phyloP scores from a whole-genome alignment of 2,797 vertebrate genomes.

The Ptychobarbus kaznakovi region DNA sequence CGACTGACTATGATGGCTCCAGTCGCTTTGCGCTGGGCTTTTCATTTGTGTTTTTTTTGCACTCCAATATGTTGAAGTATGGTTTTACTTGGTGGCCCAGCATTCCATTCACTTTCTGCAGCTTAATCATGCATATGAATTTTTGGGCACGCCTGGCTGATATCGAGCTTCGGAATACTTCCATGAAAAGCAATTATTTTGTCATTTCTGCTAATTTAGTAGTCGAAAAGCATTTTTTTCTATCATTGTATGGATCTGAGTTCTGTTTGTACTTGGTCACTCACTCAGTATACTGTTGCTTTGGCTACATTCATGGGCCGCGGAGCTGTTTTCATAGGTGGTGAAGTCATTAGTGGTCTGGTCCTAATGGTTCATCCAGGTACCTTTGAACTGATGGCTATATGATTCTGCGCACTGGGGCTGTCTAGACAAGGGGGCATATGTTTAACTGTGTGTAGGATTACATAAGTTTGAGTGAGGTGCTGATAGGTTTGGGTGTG shows the following conservation, averaged over 20 bases:
- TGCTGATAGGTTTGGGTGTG: conserved; percentile 38
- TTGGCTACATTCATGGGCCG: conserved; percentile 41
- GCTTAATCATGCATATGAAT: conserved; percentile 46
- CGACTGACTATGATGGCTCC: conserved; percentile 39
- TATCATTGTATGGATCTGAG: conserved; percentile 27
- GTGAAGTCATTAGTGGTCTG: conserved; percentile 64
- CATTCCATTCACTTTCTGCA: conserved; percentile 34
- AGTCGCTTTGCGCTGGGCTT: conserved; percentile 39
- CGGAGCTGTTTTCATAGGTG: conserved; percentile 65
- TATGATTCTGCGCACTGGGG: conserved; percentile 36
- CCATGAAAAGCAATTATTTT: conserved; percentile 52
- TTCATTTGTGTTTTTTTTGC: conserved; percentile 28
- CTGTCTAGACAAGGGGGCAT: conserved; percentile 58
- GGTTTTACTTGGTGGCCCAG: conserved; percentile 51
- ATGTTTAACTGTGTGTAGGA: conserved; percentile 39
- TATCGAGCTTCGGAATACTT: conserved; percentile 5
- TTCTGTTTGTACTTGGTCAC: conserved; percentile 57
- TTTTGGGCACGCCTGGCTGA: conserved; percentile 4
- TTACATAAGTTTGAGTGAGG: conserved; percentile 44
- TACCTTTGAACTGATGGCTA: conserved; percentile 52
- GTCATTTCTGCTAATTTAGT: conserved; percentile 45
- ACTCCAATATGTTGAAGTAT: conserved; percentile 36
- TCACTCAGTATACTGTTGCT: conserved; percentile 51
- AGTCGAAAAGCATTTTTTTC: conserved; percentile 35
- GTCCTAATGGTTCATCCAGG: conserved; percentile 64